phyloP scores from a whole-genome alignment of 2,797 vertebrate species.

The Poecilia picta region DNA sequence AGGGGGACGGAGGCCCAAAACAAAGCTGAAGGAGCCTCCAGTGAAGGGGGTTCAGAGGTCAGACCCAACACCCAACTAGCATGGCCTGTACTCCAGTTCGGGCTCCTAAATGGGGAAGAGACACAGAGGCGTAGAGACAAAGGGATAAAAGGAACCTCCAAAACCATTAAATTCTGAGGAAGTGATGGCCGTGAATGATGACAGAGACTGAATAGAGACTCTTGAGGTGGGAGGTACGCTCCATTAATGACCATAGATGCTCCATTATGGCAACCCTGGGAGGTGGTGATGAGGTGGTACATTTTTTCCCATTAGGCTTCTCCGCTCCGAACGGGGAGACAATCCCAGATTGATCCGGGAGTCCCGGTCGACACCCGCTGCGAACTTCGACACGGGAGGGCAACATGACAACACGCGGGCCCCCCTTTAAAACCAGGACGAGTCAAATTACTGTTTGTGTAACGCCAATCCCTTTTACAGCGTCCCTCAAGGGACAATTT shows the following conservation, averaged over 20 bases:
- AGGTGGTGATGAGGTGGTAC: slow-evolving; percentile 77
- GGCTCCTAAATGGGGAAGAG: slow-evolving; percentile 81
- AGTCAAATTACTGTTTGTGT: slow-evolving; percentile 77
- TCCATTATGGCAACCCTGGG: slow-evolving; percentile 78
- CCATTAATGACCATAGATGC: slow-evolving; percentile 80
- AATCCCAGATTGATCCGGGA: slow-evolving; percentile 70
- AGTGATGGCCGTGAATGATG: slow-evolving; percentile 88
- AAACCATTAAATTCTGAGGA: slow-evolving; percentile 90
- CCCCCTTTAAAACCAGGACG: slow-evolving; percentile 57
- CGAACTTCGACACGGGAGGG: slow-evolving; percentile 51
- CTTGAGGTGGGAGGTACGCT: slow-evolving; percentile 84
- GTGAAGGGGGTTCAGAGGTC: slow-evolving; percentile 78
- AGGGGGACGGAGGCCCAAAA: slow-evolving; percentile 81
- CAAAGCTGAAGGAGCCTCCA: slow-evolving; percentile 81
- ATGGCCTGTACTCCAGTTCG: slow-evolving; percentile 79
- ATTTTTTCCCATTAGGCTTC: slow-evolving; percentile 75
- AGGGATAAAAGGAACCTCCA: slow-evolving; percentile 88
- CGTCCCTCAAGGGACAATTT: slow-evolving; percentile 52
- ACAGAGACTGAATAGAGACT: slow-evolving; percentile 85
- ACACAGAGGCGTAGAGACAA: slow-evolving; percentile 83
- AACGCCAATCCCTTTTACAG: slow-evolving; percentile 62
- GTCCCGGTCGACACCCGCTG: slow-evolving; percentile 51
- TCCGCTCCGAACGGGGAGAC: slow-evolving; percentile 58
- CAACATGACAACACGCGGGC: slow-evolving; percentile 63
- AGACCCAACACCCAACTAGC: slow-evolving; percentile 76